These are phyloP conservation scores for Linurgus olivaceus DNA, from an alignment of 2,797 vertebrate species.

Conservation along the genomic window DNA sequence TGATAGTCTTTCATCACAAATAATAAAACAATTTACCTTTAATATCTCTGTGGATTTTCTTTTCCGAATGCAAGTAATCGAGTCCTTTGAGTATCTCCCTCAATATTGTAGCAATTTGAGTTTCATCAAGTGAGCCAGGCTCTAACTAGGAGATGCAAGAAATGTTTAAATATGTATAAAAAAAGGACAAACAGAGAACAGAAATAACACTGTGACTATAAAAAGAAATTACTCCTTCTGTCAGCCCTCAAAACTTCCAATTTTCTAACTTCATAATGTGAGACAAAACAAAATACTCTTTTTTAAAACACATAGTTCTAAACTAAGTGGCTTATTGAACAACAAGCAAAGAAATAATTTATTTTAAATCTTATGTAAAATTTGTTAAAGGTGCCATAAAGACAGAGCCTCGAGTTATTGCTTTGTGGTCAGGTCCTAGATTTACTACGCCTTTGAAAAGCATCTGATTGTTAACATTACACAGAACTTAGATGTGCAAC, in stretches of 20 bases:
- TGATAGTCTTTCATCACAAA: not conserved
- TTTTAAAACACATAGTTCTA: not conserved
- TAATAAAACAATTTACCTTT: slow-evolving; percentile 81
- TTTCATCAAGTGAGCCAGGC: slow-evolving; percentile 92
- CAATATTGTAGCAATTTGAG: slow-evolving; percentile 94
- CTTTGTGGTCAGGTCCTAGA: not conserved
- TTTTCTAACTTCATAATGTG: not conserved
- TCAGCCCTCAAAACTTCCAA: not conserved
- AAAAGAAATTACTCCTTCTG: not conserved
- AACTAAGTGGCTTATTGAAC: not conserved
- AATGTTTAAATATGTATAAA: not conserved
- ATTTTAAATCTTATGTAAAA: not conserved
- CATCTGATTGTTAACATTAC: not conserved
- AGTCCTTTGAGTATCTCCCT: slow-evolving; percentile 97
- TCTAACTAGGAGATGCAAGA: slow-evolving; percentile 82
- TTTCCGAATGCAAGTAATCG: slow-evolving; percentile 97
- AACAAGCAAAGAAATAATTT: not conserved
- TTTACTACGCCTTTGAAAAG: not conserved
- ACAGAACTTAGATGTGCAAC: not conserved
- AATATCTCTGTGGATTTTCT: slow-evolving; percentile 99
- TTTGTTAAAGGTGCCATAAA: not conserved
- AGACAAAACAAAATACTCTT: not conserved
- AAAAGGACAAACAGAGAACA: not conserved
- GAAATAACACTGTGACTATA: not conserved
- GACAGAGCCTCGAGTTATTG: not conserved